Evolutionary conservation across 2,113 vertebrate species (phyloP).

Genomic region (Nipponia nippon): DNA sequence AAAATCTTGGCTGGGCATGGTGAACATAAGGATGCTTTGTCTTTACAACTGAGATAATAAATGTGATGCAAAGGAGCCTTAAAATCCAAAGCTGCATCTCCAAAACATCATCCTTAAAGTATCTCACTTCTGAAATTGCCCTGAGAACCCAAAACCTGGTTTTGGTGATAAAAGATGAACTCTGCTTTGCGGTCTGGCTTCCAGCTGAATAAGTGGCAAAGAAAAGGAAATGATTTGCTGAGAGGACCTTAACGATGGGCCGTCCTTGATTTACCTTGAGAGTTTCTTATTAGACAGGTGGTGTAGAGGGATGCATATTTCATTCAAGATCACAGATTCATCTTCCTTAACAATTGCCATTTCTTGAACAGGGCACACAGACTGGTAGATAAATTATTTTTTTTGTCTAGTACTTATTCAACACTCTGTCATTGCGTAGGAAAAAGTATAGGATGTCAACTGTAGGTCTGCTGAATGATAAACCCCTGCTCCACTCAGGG

Average conservation of each 20-base stretch:
- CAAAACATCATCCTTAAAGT: neutral
- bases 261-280: neutral
- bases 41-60: neutral
- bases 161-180: neutral
- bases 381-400: neutral
- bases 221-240: neutral
- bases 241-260: neutral
- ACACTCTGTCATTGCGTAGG: neutral
- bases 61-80: neutral
- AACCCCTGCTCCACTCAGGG: neutral
- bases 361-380: neutral
- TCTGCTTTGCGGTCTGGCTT: neutral
- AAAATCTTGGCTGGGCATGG: neutral
- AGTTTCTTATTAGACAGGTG: neutral
- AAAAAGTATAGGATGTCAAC: neutral
- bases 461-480: neutral
- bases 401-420: neutral
- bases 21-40: neutral
- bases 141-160: neutral
- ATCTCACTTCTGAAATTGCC: neutral
- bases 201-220: neutral
- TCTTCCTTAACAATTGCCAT: neutral
- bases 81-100: neutral
- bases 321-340: neutral
- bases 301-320: neutral